Percentiles rank a stretch among this genome's conserved stretches.
Evolutionary conservation across 2,797 vertebrate species (phyloP).

Genomic region (Enteromius radiatus): DNA sequence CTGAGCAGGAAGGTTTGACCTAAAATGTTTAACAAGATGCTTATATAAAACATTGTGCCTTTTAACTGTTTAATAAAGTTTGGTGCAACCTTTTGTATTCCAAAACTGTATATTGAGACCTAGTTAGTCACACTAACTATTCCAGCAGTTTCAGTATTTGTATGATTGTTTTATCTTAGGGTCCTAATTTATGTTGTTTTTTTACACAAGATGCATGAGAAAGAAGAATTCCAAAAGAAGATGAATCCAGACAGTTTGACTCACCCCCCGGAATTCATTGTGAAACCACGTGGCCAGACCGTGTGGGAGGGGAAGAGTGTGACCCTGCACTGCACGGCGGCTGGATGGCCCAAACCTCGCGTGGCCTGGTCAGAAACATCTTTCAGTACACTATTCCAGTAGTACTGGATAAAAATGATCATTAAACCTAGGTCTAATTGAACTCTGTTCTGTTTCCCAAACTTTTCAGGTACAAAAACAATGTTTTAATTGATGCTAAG

Average conservation of each 20-base stretch:
- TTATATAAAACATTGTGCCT: background rate
- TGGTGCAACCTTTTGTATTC: background rate
- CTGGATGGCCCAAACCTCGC: conserved; percentile 94
- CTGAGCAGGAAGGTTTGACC: conserved; percentile 85
- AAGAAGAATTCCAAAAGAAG: conserved; percentile 87
- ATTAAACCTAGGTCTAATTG: conserved; percentile 1
- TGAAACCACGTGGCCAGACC: conserved; percentile 92
- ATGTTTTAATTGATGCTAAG: conserved; percentile 90
- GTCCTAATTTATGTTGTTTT: background rate
- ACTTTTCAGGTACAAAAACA: conserved; percentile 94
- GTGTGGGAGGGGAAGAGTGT: conserved; percentile 92
- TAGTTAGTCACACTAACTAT: background rate
- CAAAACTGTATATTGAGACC: background rate
- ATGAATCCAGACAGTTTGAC: conserved; percentile 91
- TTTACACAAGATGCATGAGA: conserved; percentile 85
- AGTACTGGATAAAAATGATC: background rate
- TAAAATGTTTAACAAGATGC: background rate
- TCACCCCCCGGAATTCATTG: conserved; percentile 89
- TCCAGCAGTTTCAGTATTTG: background rate
- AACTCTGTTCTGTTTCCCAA: background rate
- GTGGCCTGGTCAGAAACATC: conserved; percentile 85
- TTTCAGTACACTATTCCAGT: background rate
- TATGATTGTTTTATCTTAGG: background rate
- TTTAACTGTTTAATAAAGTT: conserved; percentile 3
- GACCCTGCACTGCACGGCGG: conserved; percentile 89